phyloP scores from a whole-genome alignment of 2,888 invertebrate species.

The Oligia strigilis region DNA sequence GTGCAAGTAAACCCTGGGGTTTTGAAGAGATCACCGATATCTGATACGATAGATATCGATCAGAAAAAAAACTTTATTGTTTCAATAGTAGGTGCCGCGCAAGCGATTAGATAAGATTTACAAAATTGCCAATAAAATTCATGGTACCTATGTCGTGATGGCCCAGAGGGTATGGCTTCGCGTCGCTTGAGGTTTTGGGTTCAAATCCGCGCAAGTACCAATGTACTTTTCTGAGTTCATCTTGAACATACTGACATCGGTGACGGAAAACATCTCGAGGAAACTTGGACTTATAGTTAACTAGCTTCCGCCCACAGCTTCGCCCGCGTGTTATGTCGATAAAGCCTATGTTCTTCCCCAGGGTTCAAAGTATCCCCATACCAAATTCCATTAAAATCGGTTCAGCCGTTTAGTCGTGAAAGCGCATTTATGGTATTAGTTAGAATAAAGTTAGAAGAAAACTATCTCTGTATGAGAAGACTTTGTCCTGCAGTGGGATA shows the following conservation, averaged over 20 bases:
- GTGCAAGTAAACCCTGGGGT: constrained; percentile 1
- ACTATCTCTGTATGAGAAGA: background rate
- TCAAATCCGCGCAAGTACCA: background rate
- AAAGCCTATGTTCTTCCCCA: background rate
- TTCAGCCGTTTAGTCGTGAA: background rate
- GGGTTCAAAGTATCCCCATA: background rate
- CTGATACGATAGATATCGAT: constrained; percentile 28
- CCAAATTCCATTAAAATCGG: background rate
- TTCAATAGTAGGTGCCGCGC: background rate
- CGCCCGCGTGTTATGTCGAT: background rate
- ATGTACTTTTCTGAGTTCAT: background rate
- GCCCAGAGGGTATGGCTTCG: background rate
- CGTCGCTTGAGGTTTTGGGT: background rate
- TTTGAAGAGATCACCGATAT: constrained; percentile 9
- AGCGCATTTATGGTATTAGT: background rate
- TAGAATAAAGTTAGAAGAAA: too few relatives aligned
- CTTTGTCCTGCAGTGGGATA: background rate
- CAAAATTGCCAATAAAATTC: background rate
- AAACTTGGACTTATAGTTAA: background rate
- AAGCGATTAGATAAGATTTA: background rate
- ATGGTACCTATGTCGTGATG: background rate
- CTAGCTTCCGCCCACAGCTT: background rate
- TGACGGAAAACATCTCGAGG: background rate
- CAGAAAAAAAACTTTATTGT: background rate
- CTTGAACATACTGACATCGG: background rate